A percentile compares a stretch with the other conserved stretches of the same genome.
Evolutionary conservation across 2,113 vertebrate genomes (phyloP).

Genomic region (Petrocephalus microphthalmus): DNA sequence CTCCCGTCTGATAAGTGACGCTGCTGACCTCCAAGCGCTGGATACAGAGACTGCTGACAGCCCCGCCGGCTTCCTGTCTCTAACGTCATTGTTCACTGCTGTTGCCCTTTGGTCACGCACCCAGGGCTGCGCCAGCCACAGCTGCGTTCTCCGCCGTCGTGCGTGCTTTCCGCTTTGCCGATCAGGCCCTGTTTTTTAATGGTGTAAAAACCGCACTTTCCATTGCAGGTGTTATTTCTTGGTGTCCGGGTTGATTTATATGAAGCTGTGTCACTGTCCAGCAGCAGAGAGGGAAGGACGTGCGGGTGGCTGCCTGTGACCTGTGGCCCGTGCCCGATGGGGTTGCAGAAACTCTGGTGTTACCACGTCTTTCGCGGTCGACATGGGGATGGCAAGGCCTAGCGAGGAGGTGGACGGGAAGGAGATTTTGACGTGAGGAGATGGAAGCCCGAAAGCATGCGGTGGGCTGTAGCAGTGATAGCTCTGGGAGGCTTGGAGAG

Average conservation of each 20-base stretch:
- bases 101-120: background rate
- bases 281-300: background rate
- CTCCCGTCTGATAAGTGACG: conserved; percentile 30
- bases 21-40: too few relatives aligned
- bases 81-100: background rate
- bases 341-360: background rate
- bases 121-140: background rate
- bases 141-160: background rate
- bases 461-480: background rate
- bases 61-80: background rate
- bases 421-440: background rate
- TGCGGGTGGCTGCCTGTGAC: too few relatives aligned
- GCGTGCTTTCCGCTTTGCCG: background rate
- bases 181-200: background rate
- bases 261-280: background rate
- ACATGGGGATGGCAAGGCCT: background rate
- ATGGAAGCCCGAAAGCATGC: background rate
- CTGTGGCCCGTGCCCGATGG: too few relatives aligned
- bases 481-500: too few relatives aligned
- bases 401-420: background rate
- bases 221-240: background rate
- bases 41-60: background rate
- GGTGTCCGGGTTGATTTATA: background rate
- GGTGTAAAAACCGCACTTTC: background rate
- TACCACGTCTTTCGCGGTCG: background rate